phyloP scores from a whole-genome alignment of 2,797 vertebrate genomes.

The Hydrolagus colliei region DNA sequence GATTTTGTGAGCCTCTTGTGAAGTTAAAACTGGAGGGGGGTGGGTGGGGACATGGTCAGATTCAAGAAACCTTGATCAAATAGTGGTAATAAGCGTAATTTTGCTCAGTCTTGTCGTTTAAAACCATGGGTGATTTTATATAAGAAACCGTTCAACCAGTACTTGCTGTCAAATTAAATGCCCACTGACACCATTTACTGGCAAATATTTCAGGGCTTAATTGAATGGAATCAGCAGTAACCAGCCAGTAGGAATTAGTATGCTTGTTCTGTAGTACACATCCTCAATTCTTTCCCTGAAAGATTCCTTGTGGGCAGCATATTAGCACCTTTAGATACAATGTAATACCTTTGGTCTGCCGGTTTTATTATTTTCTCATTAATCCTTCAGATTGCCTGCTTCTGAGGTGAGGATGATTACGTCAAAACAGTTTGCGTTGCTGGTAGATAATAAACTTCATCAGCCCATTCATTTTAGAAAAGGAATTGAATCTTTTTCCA shows the following conservation, averaged over 20 bases:
- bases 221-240: slow-evolving; percentile 25
- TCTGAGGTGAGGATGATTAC: background rate
- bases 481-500: background rate
- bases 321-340: background rate
- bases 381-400: background rate
- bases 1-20: background rate
- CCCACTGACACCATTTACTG: slow-evolving; percentile 23
- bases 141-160: slow-evolving; percentile 12
- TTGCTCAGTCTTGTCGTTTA: background rate
- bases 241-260: slow-evolving; percentile 16
- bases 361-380: background rate
- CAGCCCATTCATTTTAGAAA: background rate
- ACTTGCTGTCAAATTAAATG: slow-evolving; percentile 28
- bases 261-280: background rate
- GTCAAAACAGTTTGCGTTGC: background rate
- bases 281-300: slow-evolving; percentile 23
- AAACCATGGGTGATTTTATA: slow-evolving; percentile 25
- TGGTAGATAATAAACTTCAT: background rate
- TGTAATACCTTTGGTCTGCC: background rate
- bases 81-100: slow-evolving; percentile 11
- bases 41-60: too few species aligned
- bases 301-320: slow-evolving; percentile 4
- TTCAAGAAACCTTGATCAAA: background rate
- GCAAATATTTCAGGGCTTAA: slow-evolving; percentile 24
- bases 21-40: background rate